A percentile compares a stretch with the other conserved stretches of the same genome.
Evolutionary conservation across 2,113 vertebrate species (phyloP).

Genomic region (Myodes glareolus): DNA sequence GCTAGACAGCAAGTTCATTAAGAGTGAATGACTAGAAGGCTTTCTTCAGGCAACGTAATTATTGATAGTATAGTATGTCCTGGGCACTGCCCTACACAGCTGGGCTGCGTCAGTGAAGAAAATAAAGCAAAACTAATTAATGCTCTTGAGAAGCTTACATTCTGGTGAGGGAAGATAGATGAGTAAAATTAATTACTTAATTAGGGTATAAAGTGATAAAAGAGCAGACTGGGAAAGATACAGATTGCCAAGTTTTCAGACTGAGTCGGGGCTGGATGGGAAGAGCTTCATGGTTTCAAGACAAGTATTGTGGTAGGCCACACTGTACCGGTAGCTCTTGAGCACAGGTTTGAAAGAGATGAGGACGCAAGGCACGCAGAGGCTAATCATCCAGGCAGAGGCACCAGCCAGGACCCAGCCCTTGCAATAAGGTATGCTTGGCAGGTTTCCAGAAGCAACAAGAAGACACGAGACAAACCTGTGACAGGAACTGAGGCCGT

Average conservation of each 20-base stretch:
- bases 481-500: neutral
- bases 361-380: neutral
- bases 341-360: slow-evolving; percentile 14
- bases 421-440: neutral
- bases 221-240: neutral
- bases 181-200: slow-evolving; percentile 24
- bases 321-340: neutral
- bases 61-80: neutral
- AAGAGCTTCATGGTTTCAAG: neutral
- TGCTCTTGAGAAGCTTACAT: neutral
- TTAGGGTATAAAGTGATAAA: neutral
- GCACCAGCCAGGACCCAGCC: neutral
- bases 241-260: neutral
- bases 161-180: slow-evolving; percentile 33
- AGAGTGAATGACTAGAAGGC: neutral
- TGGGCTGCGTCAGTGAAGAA: slow-evolving; percentile 28
- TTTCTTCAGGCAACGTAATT: slow-evolving; percentile 12
- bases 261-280: neutral
- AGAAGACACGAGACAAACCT: neutral
- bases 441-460: neutral
- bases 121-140: neutral
- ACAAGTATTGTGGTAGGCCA: neutral
- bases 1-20: neutral
- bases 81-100: neutral
- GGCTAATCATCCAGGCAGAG: neutral